These are phyloP conservation scores for Cheilinus undulatus DNA, from an alignment of 2,113 vertebrate species.

Conservation along the genomic window DNA sequence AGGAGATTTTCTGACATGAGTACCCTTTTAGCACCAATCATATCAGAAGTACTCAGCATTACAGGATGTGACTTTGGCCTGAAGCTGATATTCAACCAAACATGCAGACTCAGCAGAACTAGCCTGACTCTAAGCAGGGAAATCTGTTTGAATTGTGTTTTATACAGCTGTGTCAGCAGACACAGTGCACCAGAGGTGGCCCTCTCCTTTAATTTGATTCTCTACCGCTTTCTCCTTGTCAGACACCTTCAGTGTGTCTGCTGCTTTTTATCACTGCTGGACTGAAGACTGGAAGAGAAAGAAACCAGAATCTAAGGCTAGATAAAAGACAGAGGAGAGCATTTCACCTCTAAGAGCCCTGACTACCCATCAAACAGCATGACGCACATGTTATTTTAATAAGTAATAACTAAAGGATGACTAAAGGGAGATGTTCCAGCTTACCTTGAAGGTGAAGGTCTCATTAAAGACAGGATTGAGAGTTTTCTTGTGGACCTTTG, in stretches of 20 bases:
- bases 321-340: not conserved
- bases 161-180: slow-evolving; percentile 71
- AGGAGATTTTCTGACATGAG: not conserved
- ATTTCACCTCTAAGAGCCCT: slow-evolving; percentile 24
- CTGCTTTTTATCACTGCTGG: slow-evolving; percentile 46
- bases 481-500: slow-evolving; percentile 98
- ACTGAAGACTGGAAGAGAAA: slow-evolving; percentile 11
- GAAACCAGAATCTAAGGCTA: slow-evolving; percentile 28
- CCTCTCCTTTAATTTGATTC: slow-evolving; percentile 75
- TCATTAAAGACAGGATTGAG: slow-evolving; percentile 97
- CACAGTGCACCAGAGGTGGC: slow-evolving; percentile 49
- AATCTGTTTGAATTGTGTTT: slow-evolving; percentile 55
- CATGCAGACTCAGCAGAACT: slow-evolving; percentile 53
- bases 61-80: slow-evolving; percentile 26
- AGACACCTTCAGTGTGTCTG: slow-evolving; percentile 56
- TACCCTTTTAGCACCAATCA: not conserved
- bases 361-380: slow-evolving; percentile 3
- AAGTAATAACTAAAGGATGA: slow-evolving; percentile 31
- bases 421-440: not conserved
- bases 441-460: slow-evolving; percentile 96
- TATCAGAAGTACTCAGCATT: not conserved
- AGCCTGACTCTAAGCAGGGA: slow-evolving; percentile 55
- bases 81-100: slow-evolving; percentile 21
- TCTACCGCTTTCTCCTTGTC: slow-evolving; percentile 63
- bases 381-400: slow-evolving; percentile 29